Evolutionary conservation across 2,888 invertebrate species (phyloP), one percentile per base, ranked within the genome.

Genomic region (Leptopterna dolabrata): DNA sequence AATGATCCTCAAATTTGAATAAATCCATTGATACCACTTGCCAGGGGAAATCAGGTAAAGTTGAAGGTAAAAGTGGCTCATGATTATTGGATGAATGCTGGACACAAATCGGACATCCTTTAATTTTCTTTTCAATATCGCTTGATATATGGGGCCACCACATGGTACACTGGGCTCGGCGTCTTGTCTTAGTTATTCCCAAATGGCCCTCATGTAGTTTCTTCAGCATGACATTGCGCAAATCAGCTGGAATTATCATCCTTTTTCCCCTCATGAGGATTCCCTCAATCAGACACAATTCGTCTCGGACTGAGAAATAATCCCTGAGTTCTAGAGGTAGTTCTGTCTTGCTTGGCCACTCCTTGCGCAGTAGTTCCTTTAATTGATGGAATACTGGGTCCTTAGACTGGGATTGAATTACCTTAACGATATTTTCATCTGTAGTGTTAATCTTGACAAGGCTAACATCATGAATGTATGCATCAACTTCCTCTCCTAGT

Each of bases 91-190:
- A 36, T 4, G 78, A 81, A 51, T 86, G 27, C 41, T 45, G 45
- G 24, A 86, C 55, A 51, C 86, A 78, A n/a, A 47, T 43, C 7
- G 78, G 63, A 24, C 78, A 86, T 3, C 27, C 29, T 36, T 55
- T 78, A 1, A 86, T 36, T 41, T 11, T 80, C 24, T 43, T 41
- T 24, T 86, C 80, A n/a, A 86, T 86, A 24, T 80, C 55, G 11
- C 16, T 29, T 6, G 86, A 86, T 13, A 86, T 80, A 11, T 36
- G 36, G 6, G 86, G 86, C 86, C 80, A 86, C 76, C 76, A 86
- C 80, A 86, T 80, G 30, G 80, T 80, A 13, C 63, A n/a, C 41
- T 30, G 43, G 29, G 86, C 86, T 13, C 80, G 86, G 27, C 29
- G 2, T 29, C 80, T 24, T 11, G 55, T 55, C 27, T 86, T 81